These are phyloP conservation scores for Xiphophorus birchmanni DNA, from an alignment of 2,797 vertebrate genomes.

Conservation along the genomic window DNA sequence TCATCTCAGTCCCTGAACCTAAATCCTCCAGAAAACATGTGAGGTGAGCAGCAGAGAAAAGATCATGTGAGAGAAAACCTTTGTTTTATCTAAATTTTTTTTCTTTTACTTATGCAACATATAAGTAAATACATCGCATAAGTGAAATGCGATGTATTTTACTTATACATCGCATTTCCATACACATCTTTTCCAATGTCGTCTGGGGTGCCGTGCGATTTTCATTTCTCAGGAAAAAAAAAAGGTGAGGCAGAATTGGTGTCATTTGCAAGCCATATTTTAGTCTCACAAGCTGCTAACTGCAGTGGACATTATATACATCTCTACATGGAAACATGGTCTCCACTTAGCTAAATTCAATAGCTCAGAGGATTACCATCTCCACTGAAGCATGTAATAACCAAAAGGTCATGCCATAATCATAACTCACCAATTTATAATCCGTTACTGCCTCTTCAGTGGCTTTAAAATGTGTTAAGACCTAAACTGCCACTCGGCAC, in stretches of 20 bases:
- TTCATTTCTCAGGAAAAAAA: background rate
- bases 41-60: background rate
- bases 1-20: background rate
- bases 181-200: background rate
- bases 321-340: slow-evolving; percentile 59
- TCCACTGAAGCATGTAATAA: slow-evolving; percentile 60
- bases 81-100: background rate
- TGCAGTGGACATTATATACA: slow-evolving; percentile 30
- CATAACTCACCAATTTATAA: slow-evolving; percentile 69
- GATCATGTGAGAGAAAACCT: background rate
- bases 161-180: background rate
- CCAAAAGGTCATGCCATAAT: slow-evolving; percentile 69
- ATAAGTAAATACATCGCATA: too few relatives aligned
- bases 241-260: background rate
- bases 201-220: background rate
- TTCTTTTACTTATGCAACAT: too few relatives aligned
- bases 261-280: slow-evolving; percentile 39
- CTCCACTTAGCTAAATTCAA: slow-evolving; percentile 62
- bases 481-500: slow-evolving; percentile 44
- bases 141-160: too few relatives aligned
- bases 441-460: slow-evolving; percentile 59
- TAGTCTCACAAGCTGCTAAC: slow-evolving; percentile 19
- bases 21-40: background rate
- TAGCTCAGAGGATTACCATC: slow-evolving; percentile 66
- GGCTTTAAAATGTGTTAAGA: slow-evolving; percentile 69